phyloP scores from a whole-genome alignment of 2,113 vertebrate genomes.

The Raja brachyura region DNA sequence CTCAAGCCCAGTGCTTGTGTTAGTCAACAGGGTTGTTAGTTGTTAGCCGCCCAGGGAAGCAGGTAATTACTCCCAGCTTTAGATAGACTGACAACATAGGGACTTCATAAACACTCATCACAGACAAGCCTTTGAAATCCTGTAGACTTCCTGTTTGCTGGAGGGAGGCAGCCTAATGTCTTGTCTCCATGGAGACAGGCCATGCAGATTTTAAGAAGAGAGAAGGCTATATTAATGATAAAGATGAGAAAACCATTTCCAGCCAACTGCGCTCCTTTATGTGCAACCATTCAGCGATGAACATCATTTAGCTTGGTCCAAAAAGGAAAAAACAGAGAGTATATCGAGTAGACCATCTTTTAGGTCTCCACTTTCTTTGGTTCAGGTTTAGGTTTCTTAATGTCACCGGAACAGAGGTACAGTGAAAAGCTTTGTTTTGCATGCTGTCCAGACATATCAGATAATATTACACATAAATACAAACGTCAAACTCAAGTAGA shows the following conservation, averaged over 20 bases:
- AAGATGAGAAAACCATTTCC: conserved; percentile 46
- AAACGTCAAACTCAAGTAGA: too few species aligned
- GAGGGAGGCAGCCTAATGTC: conserved; percentile 42
- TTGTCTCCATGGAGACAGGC: conserved; percentile 50
- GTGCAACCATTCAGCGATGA: neutral
- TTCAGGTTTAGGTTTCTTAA: neutral
- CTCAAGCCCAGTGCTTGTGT: neutral
- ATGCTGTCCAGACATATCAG: too few species aligned
- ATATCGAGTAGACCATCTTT: neutral
- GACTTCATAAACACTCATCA: conserved; percentile 42
- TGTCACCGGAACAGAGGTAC: too few species aligned
- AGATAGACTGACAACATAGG: conserved; percentile 25
- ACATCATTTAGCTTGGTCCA: neutral
- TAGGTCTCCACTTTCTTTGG: neutral
- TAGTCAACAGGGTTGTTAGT: conserved; percentile 31
- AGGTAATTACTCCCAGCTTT: conserved; percentile 39
- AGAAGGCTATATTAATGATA: conserved; percentile 43
- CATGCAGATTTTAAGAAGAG: conserved; percentile 40
- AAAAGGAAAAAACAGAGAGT: neutral
- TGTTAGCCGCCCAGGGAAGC: conserved; percentile 1
- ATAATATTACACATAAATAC: too few species aligned
- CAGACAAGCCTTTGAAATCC: conserved; percentile 39
- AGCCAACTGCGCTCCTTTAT: conserved; percentile 44
- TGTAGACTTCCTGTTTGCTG: conserved; percentile 48
- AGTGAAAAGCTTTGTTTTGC: too few species aligned